A percentile compares a stretch with the other conserved stretches of the same genome.
These are phyloP conservation scores for Escarpia spicata DNA, from an alignment of 2,888 invertebrate genomes.

Conservation along the genomic window DNA sequence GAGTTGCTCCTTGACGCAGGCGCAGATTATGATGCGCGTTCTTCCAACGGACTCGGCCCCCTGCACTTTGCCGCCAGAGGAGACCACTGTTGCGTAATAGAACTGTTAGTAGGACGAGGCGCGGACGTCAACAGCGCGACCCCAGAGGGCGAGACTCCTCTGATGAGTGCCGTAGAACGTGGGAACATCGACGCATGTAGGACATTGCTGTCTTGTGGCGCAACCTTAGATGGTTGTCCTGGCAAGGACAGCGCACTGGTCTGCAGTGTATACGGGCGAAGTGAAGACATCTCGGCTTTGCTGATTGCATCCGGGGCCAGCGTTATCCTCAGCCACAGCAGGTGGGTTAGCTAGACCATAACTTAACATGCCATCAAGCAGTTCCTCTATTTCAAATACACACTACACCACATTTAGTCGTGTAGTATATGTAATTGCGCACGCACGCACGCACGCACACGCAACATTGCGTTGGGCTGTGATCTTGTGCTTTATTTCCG, in stretches of 20 bases:
- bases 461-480: too few species aligned
- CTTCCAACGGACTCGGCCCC: neutral
- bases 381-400: too few species aligned
- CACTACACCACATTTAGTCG: too few species aligned
- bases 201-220: neutral
- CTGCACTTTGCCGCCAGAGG: neutral
- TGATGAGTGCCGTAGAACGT: neutral
- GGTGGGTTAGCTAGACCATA: neutral
- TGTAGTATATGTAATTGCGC: too few species aligned
- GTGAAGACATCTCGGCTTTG: neutral
- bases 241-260: neutral
- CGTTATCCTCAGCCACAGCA: neutral
- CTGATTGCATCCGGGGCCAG: neutral
- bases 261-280: neutral
- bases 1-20: neutral
- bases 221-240: neutral
- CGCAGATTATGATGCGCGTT: neutral
- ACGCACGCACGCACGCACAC: too few species aligned
- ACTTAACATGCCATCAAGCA: too few species aligned
- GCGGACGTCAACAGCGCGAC: neutral
- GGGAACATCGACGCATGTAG: slow-evolving; percentile 1
- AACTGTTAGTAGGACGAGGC: neutral
- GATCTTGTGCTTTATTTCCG: too few species aligned
- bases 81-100: neutral
- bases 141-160: neutral